phyloP scores from a whole-genome alignment of 2,797 vertebrate genomes.

The Philypnodon macrostomus region DNA sequence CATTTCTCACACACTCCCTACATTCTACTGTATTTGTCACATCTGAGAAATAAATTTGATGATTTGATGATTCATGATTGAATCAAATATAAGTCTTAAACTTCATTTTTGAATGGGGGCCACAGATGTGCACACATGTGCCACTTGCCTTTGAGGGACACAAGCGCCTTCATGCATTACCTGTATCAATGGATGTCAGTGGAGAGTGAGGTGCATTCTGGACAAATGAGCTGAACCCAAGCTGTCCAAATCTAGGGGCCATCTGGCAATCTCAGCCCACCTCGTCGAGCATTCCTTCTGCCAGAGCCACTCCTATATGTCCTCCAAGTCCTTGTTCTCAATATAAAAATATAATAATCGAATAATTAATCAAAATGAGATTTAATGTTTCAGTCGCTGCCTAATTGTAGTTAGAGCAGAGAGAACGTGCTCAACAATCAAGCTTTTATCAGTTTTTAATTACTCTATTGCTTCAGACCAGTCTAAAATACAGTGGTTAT shows the following conservation, averaged over 20 bases:
- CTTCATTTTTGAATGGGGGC: neutral
- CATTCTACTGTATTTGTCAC: no score
- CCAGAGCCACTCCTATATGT: conserved; percentile 25
- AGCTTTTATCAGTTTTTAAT: conserved; percentile 47
- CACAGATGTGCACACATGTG: neutral
- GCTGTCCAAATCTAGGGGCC: conserved; percentile 29
- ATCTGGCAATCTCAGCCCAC: conserved; percentile 26
- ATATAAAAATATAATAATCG: neutral
- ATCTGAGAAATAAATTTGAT: no score
- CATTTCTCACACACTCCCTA: no score
- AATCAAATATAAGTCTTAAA: neutral
- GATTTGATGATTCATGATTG: no score
- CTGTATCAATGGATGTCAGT: conserved; percentile 11
- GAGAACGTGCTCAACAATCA: conserved; percentile 19
- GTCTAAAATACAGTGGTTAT: conserved; percentile 15
- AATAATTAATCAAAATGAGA: no score
- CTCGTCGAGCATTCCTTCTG: conserved; percentile 8
- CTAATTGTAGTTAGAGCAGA: conserved; percentile 15
- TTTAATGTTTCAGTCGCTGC: conserved; percentile 6
- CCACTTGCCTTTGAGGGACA: neutral
- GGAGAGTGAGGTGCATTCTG: conserved; percentile 10
- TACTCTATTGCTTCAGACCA: conserved; percentile 21
- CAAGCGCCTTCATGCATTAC: conserved; percentile 3
- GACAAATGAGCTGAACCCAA: conserved; percentile 29
- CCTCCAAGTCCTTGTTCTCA: conserved; percentile 21